phyloP scores from a whole-genome alignment of 2,888 invertebrate genomes.

The Lithosia quadra region DNA sequence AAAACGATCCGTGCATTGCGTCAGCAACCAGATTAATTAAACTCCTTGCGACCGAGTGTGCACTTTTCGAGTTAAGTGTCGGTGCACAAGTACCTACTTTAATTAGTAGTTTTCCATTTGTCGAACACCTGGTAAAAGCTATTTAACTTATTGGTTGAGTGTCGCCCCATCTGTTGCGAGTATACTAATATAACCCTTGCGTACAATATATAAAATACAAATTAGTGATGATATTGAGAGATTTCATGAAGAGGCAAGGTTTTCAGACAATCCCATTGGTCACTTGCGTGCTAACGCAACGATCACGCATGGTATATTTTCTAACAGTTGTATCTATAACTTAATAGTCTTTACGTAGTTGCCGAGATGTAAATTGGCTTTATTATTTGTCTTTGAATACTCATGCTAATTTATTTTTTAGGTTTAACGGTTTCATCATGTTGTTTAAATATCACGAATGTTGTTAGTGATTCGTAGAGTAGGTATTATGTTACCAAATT shows the following conservation, averaged over 20 bases:
- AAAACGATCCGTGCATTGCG: conserved; percentile 76
- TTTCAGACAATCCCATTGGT: conserved; percentile 77
- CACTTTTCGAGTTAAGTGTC: conserved; percentile 75
- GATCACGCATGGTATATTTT: conserved; percentile 82
- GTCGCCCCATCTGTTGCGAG: conserved; percentile 56
- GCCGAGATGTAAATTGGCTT: conserved; percentile 79
- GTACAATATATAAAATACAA: conserved; percentile 57
- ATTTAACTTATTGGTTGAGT: conserved; percentile 74
- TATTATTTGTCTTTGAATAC: conserved; percentile 80
- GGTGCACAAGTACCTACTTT: conserved; percentile 72
- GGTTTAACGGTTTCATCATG: conserved; percentile 83
- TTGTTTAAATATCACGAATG: conserved; percentile 76
- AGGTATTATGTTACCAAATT: conserved; percentile 58
- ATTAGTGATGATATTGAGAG: conserved; percentile 59
- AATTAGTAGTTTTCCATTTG: conserved; percentile 84
- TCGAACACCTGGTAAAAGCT: conserved; percentile 80
- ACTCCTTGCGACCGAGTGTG: conserved; percentile 74
- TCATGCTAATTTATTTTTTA: conserved; percentile 81
- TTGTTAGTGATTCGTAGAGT: conserved; percentile 56
- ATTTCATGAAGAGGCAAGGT: conserved; percentile 71
- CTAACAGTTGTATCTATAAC: conserved; percentile 81
- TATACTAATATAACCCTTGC: conserved; percentile 66
- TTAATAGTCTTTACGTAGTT: conserved; percentile 80
- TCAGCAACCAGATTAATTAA: conserved; percentile 81
- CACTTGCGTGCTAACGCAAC: conserved; percentile 74